Conservation (phyloP, 1,140 invertebrate species). For the Cyrtorhinus lividipennis region DNA sequence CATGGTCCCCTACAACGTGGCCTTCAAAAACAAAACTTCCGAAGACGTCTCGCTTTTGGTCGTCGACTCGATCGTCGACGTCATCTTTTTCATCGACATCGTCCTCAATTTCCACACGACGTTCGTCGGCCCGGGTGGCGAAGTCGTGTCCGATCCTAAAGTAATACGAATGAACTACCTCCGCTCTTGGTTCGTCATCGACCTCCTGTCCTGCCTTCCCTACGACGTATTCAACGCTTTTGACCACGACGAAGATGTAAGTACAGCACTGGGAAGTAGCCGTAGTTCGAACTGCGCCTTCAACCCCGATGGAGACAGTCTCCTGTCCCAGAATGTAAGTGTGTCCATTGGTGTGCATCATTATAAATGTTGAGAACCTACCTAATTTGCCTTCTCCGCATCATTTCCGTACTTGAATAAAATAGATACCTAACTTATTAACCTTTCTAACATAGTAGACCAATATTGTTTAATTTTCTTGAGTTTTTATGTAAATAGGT, state of each 20-base stretch:
- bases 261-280: slow-evolving; percentile 29
- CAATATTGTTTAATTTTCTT: too few species aligned
- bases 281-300: slow-evolving; percentile 16
- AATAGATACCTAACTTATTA: background rate
- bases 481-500: too few species aligned
- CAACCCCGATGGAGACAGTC: slow-evolving; percentile 16
- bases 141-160: slow-evolving; percentile 95
- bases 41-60: slow-evolving; percentile 94
- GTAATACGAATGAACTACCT: slow-evolving; percentile 97
- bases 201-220: slow-evolving; percentile 95
- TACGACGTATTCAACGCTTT: slow-evolving; percentile 99
- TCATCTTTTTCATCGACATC: slow-evolving; percentile 99
- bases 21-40: slow-evolving; percentile 98
- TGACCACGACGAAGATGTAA: slow-evolving; percentile 95
- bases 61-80: slow-evolving; percentile 97
- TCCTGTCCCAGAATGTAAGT: slow-evolving; percentile 21
- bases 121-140: slow-evolving; percentile 94
- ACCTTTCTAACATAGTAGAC: too few species aligned
- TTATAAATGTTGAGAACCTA: background rate
- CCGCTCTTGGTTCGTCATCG: slow-evolving; percentile 99
- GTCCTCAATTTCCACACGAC: slow-evolving; percentile 99
- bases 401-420: background rate
- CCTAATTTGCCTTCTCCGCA: background rate
- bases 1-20: slow-evolving; percentile 99
- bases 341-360: slow-evolving; percentile 6